Base-by-base conservation (phyloP, 92 coral and sea anemone genomes). In the Nematostella vectensis region DNA sequence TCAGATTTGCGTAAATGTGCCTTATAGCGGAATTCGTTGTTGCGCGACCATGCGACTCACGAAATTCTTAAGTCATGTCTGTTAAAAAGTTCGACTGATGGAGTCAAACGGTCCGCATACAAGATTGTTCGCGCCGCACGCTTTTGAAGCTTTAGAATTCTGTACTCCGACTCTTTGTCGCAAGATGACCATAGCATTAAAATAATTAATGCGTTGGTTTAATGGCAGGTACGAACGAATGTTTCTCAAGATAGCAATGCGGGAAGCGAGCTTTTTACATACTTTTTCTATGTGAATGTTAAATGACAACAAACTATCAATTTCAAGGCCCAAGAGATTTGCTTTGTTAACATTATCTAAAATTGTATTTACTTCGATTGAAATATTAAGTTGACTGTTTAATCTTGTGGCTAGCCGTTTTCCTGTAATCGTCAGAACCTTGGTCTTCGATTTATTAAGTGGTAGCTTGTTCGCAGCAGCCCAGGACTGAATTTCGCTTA, bases 391-490 rank as follows among this genome's bases (percentile, higher is more conserved):
- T 15, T 54, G 11, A 17, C 22, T 55, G 13, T 38, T 27, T 18
- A 18, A 29, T 15, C 18, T 50, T 42, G 31, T 22, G 21, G 28
- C 63, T 50, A 21, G 17, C 48, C 82, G 38, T 31, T 55, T 69
- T 42, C 82, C 71, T 39, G 77, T 69, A 17, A 76, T 54, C 47
- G 55, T 42, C 60, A 76, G 68, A 29, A 61, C 65, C 50, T 70
- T 77, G 27, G 71, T 77, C 62, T 69, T 76, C 30, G 56, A 55
- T 37, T 62, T 67, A 51, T 62, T 70, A n/a, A 70, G 56, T 23
- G 72, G 83, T 43, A 77, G 61, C 54, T 62, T 77, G 27, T 77
- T 77, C 48, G 67, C 69, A 18, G 11, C 23, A 6, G 79, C 74
- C 84, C 83, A 77, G 21, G 44, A 26, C 27, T 69, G 58, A 37